Evolutionary conservation across 1,140 invertebrate genomes (phyloP).

Genomic region (Mylabris phalerata): DNA sequence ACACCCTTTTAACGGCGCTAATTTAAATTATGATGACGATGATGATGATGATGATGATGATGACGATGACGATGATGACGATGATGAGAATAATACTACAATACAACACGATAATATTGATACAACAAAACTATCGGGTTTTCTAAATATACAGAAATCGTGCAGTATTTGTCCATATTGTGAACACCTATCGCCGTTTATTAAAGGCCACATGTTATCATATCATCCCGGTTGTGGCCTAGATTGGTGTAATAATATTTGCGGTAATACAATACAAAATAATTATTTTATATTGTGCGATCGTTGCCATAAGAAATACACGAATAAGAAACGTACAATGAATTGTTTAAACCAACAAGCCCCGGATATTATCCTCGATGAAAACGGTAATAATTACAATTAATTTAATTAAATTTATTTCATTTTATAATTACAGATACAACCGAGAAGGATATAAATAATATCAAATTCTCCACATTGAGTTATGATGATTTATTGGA

Average conservation of each 20-base stretch:
- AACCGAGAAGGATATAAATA: slow-evolving; percentile 30
- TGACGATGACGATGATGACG: background rate
- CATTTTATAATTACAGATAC: slow-evolving; percentile 19
- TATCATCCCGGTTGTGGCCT: slow-evolving; percentile 47
- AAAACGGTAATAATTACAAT: slow-evolving; percentile 22
- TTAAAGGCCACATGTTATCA: slow-evolving; percentile 38
- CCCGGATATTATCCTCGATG: slow-evolving; percentile 38
- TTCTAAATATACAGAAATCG: background rate
- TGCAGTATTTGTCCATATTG: slow-evolving; percentile 37
- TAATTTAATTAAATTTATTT: background rate
- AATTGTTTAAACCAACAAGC: slow-evolving; percentile 22
- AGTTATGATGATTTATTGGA: slow-evolving; percentile 12
- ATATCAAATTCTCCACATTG: slow-evolving; percentile 19
- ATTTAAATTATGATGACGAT: background rate
- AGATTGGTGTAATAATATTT: slow-evolving; percentile 40
- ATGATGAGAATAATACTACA: background rate
- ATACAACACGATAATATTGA: slow-evolving; percentile 9
- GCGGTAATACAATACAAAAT: slow-evolving; percentile 42
- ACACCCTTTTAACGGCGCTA: slow-evolving; percentile 43
- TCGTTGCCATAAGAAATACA: slow-evolving; percentile 46
- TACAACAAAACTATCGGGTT: background rate
- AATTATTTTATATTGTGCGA: slow-evolving; percentile 47
- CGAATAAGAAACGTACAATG: slow-evolving; percentile 22
- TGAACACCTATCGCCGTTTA: slow-evolving; percentile 32
- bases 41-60: background rate